Evolutionary conservation across 2,113 vertebrate genomes (phyloP), one percentile per base, ranked within the genome.

Genomic region (Oenanthe melanoleuca): DNA sequence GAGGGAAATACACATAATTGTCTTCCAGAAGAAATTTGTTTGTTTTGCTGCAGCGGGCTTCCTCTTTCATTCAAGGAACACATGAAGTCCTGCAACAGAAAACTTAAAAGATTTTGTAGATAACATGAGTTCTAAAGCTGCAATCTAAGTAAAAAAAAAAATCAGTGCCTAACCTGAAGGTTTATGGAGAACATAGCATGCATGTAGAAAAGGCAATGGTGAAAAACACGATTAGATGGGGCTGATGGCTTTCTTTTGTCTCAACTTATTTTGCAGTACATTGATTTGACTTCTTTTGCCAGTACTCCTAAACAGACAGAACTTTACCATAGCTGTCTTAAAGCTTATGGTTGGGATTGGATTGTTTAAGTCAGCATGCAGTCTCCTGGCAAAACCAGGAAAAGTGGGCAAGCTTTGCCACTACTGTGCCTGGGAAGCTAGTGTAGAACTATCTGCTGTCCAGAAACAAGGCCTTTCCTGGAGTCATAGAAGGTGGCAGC

Each of bases 401-500:
- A 37, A 37, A 53, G 6, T 14, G 14, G 23, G 11, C 26, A 79
- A 73, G 31, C 20, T 60, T 70, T 66, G 18, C n/a, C 24, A 18
- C 11, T 3, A 0, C 20, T 42, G 11, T 40, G n/a, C 21, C 11
- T 0, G 4, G 56, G 21, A 73, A 59, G 16, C 33, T 81, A 69
- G 10, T 2, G 5, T 57, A 25, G 28, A 44, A 12, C 26, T 69
- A 1, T 22, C 20, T 71, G 42, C 24, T 34, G 4, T 80, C 13
- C 2, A 5, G 37, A 57, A 25, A 17, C 14, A 52, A 52, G 56
- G 26, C 11, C 65, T 44, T 87, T 33, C 34, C 33, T 67, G 45
- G 33, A 8, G 4, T 52, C 2, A 0, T 20, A 25, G 53, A 24
- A 57, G 20, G 18, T n/a, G 47, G 21, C 12, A n/a, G 42, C 2